These are phyloP conservation scores for Callosobruchus maculatus DNA, from an alignment of 2,888 invertebrate species.

Conservation along the genomic window DNA sequence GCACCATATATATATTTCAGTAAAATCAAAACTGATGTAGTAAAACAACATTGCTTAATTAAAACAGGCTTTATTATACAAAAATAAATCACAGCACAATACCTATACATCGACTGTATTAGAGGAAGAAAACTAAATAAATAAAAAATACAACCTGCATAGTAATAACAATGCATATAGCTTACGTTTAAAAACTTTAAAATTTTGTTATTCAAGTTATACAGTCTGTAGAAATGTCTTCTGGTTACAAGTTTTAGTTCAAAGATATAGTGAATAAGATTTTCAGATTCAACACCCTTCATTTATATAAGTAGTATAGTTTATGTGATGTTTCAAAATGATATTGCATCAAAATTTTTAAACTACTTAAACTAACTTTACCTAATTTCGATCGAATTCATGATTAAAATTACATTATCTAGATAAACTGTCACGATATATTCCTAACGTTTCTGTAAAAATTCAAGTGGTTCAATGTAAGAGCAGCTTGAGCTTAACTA, in stretches of 20 bases:
- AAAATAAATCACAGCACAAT: conserved; percentile 13
- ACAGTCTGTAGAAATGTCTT: not conserved
- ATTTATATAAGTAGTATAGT: not conserved
- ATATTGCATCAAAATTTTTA: not conserved
- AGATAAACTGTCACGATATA: not conserved
- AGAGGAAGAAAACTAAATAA: not conserved
- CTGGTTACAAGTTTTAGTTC: not conserved
- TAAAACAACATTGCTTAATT: not conserved
- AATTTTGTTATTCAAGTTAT: not conserved
- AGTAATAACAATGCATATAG: not conserved
- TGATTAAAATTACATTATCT: not conserved
- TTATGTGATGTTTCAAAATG: not conserved
- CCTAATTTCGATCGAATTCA: not conserved
- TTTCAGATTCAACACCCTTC: not conserved
- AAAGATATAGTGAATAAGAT: not conserved
- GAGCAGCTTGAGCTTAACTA: no score
- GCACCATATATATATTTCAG: no score
- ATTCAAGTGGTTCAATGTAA: not conserved
- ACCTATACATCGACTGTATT: not conserved
- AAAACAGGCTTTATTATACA: conserved; percentile 3
- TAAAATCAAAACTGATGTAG: no score
- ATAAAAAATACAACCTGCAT: not conserved
- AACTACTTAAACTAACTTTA: conserved; percentile 4
- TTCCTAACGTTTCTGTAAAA: not conserved
- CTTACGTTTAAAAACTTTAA: not conserved